Conservation (phyloP, 2,888 invertebrate genomes). For the Chrysolina americana region DNA sequence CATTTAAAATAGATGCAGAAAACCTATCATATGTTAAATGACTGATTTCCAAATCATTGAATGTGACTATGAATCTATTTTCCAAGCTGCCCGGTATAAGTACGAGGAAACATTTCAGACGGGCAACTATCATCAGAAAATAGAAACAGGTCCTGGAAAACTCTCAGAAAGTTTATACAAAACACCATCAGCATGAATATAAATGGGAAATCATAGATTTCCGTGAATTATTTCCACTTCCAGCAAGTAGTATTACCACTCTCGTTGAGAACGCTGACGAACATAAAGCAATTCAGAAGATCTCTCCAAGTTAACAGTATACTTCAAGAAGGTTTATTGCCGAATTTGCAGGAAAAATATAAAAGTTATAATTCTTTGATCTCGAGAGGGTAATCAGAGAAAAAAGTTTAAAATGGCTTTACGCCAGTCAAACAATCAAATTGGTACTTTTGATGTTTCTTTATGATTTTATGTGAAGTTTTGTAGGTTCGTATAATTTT, state of each 20-base stretch:
- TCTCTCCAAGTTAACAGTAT: slow-evolving; percentile 12
- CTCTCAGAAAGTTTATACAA: not conserved
- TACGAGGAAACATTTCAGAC: no score
- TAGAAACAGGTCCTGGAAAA: not conserved
- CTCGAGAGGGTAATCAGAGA: slow-evolving; percentile 11
- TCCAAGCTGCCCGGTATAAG: no score
- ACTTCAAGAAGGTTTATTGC: slow-evolving; percentile 14
- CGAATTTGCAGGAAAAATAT: not conserved
- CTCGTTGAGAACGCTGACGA: slow-evolving; percentile 1
- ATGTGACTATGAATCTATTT: no score
- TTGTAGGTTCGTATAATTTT: slow-evolving; percentile 1
- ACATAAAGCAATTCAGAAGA: slow-evolving; percentile 8
- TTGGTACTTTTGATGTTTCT: slow-evolving; percentile 15
- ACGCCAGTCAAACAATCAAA: not conserved
- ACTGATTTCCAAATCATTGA: no score
- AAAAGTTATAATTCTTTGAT: slow-evolving; percentile 17
- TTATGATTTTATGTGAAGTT: slow-evolving; percentile 14
- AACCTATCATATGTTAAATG: no score
- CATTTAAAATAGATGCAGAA: no score
- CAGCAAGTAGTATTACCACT: not conserved
- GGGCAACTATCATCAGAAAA: no score
- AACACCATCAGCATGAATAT: not conserved
- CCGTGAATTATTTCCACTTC: not conserved
- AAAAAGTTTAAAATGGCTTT: slow-evolving; percentile 8
- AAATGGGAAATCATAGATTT: slow-evolving; percentile 2